A percentile compares a stretch with the other conserved stretches of the same genome.
Evolutionary conservation across 2,888 invertebrate genomes (phyloP).

Genomic region (Xanthorhoe spadicearia): DNA sequence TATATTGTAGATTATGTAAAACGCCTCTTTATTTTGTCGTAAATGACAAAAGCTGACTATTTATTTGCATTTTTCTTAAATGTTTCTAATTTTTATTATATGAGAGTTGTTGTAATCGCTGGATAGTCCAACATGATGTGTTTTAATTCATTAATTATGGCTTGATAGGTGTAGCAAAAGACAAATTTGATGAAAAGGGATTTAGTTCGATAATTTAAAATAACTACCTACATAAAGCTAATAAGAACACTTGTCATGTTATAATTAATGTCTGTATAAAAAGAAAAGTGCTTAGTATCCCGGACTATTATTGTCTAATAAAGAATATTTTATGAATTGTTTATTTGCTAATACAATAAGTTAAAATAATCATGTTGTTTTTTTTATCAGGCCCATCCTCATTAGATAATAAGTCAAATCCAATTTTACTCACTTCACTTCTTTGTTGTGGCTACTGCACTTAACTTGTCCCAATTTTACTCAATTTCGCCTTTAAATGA

Average conservation of each 20-base stretch:
- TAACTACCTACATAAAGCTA: conserved; percentile 33
- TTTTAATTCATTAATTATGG: conserved; percentile 50
- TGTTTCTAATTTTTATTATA: conserved; percentile 79
- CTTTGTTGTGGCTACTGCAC: too few species aligned
- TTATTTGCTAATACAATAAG: conserved; percentile 87
- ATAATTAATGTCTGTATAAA: conserved; percentile 56
- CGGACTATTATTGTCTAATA: conserved; percentile 75
- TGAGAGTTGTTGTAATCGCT: conserved; percentile 73
- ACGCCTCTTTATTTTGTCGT: conserved; percentile 76
- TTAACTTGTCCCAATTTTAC: too few species aligned
- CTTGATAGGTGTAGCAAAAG: conserved; percentile 42
- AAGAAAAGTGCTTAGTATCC: conserved; percentile 63
- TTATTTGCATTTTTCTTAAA: conserved; percentile 83
- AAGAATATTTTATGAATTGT: conserved; percentile 84
- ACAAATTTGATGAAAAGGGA: conserved; percentile 22
- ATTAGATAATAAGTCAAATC: not conserved
- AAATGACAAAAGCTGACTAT: conserved; percentile 78
- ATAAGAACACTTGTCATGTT: conserved; percentile 53
- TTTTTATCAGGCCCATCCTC: conserved; percentile 16
- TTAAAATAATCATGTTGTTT: conserved; percentile 64
- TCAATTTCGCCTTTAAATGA: too few species aligned
- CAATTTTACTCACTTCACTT: too few species aligned
- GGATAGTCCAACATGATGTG: conserved; percentile 55
- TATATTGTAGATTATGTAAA: conserved; percentile 80
- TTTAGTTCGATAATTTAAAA: conserved; percentile 27